phyloP scores from a whole-genome alignment of 2,113 vertebrate species.

The Hemiscyllium ocellatum region DNA sequence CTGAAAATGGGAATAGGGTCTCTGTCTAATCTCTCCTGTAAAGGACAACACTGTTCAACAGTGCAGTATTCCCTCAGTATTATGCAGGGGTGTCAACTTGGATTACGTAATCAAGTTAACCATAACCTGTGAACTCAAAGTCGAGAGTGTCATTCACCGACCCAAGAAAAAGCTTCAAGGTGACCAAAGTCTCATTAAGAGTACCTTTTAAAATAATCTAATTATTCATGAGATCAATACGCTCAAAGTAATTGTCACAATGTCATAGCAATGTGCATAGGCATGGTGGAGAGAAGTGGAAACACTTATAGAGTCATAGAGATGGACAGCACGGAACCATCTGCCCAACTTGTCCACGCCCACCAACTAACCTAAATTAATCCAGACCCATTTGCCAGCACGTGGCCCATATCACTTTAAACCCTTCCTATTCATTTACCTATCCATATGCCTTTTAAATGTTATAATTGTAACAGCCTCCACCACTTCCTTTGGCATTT shows the following conservation, averaged over 20 bases:
- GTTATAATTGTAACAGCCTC: no score
- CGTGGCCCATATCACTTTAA: no score
- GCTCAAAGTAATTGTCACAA: neutral
- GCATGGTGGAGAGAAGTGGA: neutral
- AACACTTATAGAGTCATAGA: neutral
- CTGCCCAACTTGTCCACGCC: no score
- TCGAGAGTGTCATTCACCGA: neutral
- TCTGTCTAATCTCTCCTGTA: neutral
- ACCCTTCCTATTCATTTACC: no score
- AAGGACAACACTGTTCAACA: neutral
- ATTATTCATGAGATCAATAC: neutral
- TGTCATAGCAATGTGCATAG: neutral
- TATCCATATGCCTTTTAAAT: no score
- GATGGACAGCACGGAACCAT: no score
- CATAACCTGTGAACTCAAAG: neutral
- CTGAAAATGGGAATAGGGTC: neutral
- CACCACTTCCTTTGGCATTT: no score
- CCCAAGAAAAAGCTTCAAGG: neutral
- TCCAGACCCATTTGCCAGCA: no score
- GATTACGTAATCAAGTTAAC: neutral
- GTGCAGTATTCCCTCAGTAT: neutral
- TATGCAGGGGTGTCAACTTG: neutral
- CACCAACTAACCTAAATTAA: no score
- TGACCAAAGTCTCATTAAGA: neutral
- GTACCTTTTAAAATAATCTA: neutral